Evolutionary conservation across 2,113 vertebrate species (phyloP).

Genomic region (Pyxicephalus adspersus): DNA sequence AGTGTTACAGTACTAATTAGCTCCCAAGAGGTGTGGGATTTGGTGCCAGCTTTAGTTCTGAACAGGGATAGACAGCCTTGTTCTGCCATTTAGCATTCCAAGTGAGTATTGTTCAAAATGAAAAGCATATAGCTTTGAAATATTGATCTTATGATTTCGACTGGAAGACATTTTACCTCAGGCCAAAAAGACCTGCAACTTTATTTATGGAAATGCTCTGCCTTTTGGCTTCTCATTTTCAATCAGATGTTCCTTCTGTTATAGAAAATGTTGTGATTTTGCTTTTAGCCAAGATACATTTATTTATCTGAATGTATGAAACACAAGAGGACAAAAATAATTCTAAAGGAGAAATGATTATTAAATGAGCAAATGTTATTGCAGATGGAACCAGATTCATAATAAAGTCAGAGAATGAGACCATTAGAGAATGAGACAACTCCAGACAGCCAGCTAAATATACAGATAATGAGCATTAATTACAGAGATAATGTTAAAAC

Average conservation of each 20-base stretch:
- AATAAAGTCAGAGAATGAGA: too few relatives aligned
- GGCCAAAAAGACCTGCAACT: constrained; percentile 22
- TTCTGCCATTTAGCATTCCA: constrained; percentile 60
- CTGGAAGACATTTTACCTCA: constrained; percentile 30
- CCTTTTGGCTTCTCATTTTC: not conserved
- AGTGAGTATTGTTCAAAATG: constrained; percentile 59
- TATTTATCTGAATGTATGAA: not conserved
- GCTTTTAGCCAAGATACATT: not conserved
- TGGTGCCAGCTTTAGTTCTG: constrained; percentile 63
- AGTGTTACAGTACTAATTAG: constrained; percentile 63
- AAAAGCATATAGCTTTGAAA: constrained; percentile 59
- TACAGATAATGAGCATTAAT: too few relatives aligned
- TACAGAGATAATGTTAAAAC: too few relatives aligned
- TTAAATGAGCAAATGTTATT: too few relatives aligned
- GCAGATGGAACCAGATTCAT: too few relatives aligned
- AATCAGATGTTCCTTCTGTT: constrained; percentile 16
- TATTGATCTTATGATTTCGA: constrained; percentile 45
- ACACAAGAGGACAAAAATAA: not conserved
- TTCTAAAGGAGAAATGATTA: too few relatives aligned
- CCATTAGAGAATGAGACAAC: too few relatives aligned
- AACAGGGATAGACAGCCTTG: constrained; percentile 58
- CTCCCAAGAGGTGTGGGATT: constrained; percentile 66
- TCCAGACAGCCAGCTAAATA: too few relatives aligned
- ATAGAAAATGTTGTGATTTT: constrained; percentile 7
- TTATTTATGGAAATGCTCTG: constrained; percentile 7